Conservation (phyloP, 2,797 vertebrate species). For the Chelonia mydas region DNA sequence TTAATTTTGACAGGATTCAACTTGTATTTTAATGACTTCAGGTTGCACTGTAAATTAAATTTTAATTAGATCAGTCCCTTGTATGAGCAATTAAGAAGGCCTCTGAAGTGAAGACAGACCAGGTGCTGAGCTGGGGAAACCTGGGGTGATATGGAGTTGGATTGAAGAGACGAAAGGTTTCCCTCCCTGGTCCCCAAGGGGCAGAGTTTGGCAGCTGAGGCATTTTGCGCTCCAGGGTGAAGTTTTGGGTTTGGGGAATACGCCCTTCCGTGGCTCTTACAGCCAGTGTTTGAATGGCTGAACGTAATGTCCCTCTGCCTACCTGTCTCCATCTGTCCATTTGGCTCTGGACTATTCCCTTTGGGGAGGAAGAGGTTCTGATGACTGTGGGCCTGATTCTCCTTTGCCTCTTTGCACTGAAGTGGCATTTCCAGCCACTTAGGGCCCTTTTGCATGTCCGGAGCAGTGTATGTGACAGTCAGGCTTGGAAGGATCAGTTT, state of each 20-base stretch:
- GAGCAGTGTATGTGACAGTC: background rate
- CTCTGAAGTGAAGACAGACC: background rate
- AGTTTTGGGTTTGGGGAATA: background rate
- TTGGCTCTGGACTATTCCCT: constrained; percentile 48
- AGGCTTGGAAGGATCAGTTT: background rate
- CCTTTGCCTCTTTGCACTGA: background rate
- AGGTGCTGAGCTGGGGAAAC: background rate
- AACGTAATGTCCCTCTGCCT: background rate
- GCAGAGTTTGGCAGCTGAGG: background rate
- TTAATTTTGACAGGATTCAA: constrained; percentile 9
- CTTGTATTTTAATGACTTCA: constrained; percentile 74
- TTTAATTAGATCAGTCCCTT: constrained; percentile 74
- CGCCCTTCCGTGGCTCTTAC: background rate
- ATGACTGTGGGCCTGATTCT: background rate
- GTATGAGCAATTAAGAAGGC: constrained; percentile 9
- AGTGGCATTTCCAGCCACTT: background rate
- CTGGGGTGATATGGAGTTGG: background rate
- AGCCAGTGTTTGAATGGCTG: background rate
- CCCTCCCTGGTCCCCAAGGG: background rate
- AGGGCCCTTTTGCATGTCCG: background rate
- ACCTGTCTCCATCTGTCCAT: constrained; percentile 62
- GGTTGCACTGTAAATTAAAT: constrained; percentile 71
- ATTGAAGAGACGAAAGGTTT: constrained; percentile 12
- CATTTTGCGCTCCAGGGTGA: background rate
- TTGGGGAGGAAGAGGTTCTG: constrained; percentile 61